Evolutionary conservation across 2,888 invertebrate genomes (phyloP).

Genomic region (Dioctria linearis): DNA sequence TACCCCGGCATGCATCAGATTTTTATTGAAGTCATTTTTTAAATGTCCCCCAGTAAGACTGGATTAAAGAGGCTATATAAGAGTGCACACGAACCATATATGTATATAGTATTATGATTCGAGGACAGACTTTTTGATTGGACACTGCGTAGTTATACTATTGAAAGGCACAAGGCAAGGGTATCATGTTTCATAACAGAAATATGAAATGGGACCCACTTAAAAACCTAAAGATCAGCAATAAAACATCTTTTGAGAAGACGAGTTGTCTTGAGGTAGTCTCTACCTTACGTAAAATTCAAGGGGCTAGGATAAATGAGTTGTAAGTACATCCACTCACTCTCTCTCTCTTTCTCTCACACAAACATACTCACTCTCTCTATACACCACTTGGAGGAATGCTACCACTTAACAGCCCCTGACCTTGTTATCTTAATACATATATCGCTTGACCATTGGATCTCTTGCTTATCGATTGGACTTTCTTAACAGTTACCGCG

Average conservation of each 20-base stretch:
- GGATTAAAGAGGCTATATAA: background rate
- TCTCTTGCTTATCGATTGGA: background rate
- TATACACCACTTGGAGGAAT: background rate
- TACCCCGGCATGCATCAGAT: background rate
- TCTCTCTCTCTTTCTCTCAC: no score
- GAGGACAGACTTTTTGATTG: background rate
- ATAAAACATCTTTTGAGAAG: slow-evolving; percentile 24
- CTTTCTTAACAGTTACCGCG: background rate
- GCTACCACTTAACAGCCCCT: slow-evolving; percentile 8
- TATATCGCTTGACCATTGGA: background rate
- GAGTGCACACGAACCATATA: no score
- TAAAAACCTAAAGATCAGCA: slow-evolving; percentile 32
- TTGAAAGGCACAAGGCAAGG: slow-evolving; percentile 11
- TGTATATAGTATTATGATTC: no score
- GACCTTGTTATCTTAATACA: slow-evolving; percentile 13
- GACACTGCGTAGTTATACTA: background rate
- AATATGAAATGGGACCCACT: slow-evolving; percentile 35
- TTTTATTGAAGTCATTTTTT: slow-evolving; percentile 20
- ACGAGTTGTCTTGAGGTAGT: background rate
- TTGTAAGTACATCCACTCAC: background rate
- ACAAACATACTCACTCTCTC: no score
- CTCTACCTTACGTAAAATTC: background rate
- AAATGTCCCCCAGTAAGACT: background rate
- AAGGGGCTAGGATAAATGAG: background rate
- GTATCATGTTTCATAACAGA: slow-evolving; percentile 34